Evolutionary conservation across 92 coral and sea anemone species (phyloP), one percentile per base, ranked within the genome.

Genomic region (Porites lobata): DNA sequence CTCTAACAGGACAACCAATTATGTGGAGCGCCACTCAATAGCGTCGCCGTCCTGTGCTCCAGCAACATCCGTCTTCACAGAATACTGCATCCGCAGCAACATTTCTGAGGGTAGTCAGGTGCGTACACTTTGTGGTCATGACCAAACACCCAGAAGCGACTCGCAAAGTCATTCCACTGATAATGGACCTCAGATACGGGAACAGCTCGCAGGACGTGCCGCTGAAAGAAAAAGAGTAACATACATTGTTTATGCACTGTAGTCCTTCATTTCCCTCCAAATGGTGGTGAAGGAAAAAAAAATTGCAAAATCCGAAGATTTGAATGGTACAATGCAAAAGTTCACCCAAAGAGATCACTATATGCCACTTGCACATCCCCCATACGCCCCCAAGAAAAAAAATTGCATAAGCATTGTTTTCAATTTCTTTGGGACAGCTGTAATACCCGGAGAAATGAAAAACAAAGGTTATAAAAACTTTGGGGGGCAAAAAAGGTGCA

Each of bases 31-130:
- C 47, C 50, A 47, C 7, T 2, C 14, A 65, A 3, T 22, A 9
- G 43, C 8, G 9, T 17, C 8, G 66, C 8, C 20, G 13, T 8
- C 24, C 78, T 62, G 43, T 53, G 65, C 65, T 26, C 65, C 13
- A 20, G 8, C 9, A 32, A 9, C 9, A 19, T n/a, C 17, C 8
- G 56, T 18, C 77, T 81, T 73, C 21, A 81, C 86, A 81, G 51
- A 67, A 81, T 81, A 69, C 65, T 81, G 69, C 86, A 95, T 6
- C 98, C 96, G 86, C 98, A 93, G 69, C 98, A 95, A 88, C 98
- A 95, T 68, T 90, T 63, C 53, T 93, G 98, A 57, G 98, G 98
- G 94, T 95, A 95, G 95, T 95, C 98, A 4, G 98, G 98, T 66
- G 98, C 95, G 32, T 95, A 92, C 43, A 95, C 96, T 66, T 93